Base-by-base conservation (phyloP, 2,888 invertebrate species). In the Muscina levida region DNA sequence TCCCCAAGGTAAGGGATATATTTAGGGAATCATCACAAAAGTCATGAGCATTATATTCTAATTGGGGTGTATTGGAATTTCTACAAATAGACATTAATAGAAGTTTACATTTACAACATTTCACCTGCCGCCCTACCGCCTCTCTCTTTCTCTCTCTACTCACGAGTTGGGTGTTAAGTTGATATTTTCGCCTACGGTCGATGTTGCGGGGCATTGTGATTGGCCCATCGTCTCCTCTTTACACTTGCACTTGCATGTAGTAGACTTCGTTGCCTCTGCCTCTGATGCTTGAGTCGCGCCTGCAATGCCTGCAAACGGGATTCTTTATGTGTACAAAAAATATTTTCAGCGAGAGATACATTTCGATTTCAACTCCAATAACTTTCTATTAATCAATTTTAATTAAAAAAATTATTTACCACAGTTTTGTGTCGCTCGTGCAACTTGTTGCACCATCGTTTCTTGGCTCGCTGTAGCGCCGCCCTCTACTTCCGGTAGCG, bases 241-340 rank as follows among this genome's bases (percentile, higher is more conserved):
- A 85, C 88, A 85, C 84, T 86, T 84, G 59, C 83, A 83, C 68
- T 77, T 74, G 75, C 84, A 84, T 79, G 71, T 42, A 75, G 62
- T 48, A 75, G 37, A 56, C 56, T 66, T 51, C 57, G 83, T 59
- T 82, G 83, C 24, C 82, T 82, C 22, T 82, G 84, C 42, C 77
- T 83, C 83, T 81, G 82, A 22, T 82, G 82, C 5, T 81, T 84
- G 82, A 88, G 86, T 79, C 88, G 90, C 44, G 85, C 86, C 85
- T 89, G 90, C 85, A 90, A 85, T 84, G 85, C 89, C 90, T 91
- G 90, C 84, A 90, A 90, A 84, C 87, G 90, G 77, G 86, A 87
- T 85, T 90, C 91, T 90, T 87, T 85, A 85, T 85, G 85, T 87
- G 82, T 82, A 84, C 76, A 84, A 82, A 82, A 82, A 66, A 82